Percentiles rank a stretch among this genome's conserved stretches.
Conservation (phyloP, 2,888 invertebrate species). For the Crepidodera aurea region DNA sequence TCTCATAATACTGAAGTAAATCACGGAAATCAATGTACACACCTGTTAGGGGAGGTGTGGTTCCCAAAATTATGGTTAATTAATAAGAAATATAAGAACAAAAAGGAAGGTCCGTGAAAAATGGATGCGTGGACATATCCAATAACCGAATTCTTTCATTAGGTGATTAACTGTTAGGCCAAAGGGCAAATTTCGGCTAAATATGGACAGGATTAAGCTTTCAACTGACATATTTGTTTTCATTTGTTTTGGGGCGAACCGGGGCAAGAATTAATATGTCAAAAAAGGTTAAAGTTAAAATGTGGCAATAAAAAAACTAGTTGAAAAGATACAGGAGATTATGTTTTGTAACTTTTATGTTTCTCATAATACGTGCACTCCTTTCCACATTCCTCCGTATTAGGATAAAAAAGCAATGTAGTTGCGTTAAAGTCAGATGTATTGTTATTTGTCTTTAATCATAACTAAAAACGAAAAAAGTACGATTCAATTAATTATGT, state of each 20-base stretch:
- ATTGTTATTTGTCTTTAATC: too few relatives aligned
- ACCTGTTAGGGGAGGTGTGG: neutral
- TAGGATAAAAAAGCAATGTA: too few relatives aligned
- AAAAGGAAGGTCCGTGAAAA: conserved; percentile 5
- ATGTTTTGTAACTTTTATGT: too few relatives aligned
- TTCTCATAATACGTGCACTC: too few relatives aligned
- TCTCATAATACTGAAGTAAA: neutral
- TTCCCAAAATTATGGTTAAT: conserved; percentile 11
- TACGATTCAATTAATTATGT: too few relatives aligned
- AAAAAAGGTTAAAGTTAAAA: too few relatives aligned
- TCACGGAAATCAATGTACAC: conserved; percentile 5
- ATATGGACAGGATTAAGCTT: conserved; percentile 8
- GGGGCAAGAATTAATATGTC: too few relatives aligned
- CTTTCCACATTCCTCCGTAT: too few relatives aligned
- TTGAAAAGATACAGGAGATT: too few relatives aligned
- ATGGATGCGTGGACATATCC: conserved; percentile 10
- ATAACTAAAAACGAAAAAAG: too few relatives aligned
- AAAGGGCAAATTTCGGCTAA: neutral
- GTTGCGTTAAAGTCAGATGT: too few relatives aligned
- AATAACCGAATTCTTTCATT: conserved; percentile 16
- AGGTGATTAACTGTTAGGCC: conserved; percentile 9
- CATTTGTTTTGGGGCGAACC: neutral
- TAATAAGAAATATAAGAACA: conserved; percentile 14
- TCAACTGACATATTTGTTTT: conserved; percentile 2
- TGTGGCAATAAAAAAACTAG: too few relatives aligned